phyloP scores from a whole-genome alignment of 2,113 vertebrate genomes.

The Malurus cyaneus region DNA sequence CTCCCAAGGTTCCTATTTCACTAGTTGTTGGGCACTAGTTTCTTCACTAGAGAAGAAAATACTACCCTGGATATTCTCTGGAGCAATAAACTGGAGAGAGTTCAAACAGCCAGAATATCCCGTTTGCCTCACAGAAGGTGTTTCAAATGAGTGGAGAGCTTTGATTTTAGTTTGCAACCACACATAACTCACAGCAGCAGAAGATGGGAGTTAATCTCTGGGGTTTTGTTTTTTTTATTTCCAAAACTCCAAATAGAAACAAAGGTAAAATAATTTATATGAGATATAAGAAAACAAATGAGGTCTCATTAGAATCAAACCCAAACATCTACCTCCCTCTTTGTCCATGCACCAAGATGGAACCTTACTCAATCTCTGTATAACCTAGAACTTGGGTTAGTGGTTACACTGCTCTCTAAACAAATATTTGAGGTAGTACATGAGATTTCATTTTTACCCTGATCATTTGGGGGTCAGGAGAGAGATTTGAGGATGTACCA shows the following conservation, averaged over 20 bases:
- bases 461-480: background rate
- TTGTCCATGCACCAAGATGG: background rate
- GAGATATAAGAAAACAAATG: background rate
- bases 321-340: background rate
- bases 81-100: background rate
- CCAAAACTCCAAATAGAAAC: background rate
- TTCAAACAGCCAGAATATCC: background rate
- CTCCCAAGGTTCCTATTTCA: background rate
- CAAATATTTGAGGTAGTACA: background rate
- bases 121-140: background rate
- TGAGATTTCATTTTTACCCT: background rate
- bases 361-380: background rate
- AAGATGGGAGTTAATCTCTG: background rate
- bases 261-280: background rate
- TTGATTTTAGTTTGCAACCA: background rate
- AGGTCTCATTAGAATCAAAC: background rate
- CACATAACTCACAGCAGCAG: background rate
- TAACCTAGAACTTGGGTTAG: accelerated
- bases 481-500: background rate
- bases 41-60: background rate
- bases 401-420: background rate
- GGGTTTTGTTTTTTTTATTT: background rate
- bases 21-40: background rate
- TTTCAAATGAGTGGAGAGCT: background rate
- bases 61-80: background rate